phyloP scores from a whole-genome alignment of 2,113 vertebrate species.

The Sapajus apella region DNA sequence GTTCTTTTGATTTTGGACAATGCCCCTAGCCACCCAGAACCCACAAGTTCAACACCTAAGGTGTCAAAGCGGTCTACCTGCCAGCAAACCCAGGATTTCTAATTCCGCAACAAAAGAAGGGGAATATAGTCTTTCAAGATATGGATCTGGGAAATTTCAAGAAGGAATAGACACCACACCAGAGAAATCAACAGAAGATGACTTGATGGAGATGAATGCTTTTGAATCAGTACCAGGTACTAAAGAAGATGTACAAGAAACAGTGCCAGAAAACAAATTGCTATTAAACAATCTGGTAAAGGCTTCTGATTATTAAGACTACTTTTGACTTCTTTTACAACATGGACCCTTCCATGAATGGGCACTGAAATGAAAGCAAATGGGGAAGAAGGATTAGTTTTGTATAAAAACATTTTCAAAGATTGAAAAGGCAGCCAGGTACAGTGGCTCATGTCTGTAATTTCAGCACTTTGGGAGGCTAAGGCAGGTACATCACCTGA shows the following conservation, averaged over 20 bases:
- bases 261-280: background rate
- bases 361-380: background rate
- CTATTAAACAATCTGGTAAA: background rate
- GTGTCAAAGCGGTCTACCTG: background rate
- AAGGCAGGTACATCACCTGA: too few relatives aligned
- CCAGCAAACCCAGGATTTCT: background rate
- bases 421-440: too few relatives aligned
- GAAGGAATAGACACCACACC: background rate
- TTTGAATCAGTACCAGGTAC: background rate
- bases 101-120: background rate
- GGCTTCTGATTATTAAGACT: background rate
- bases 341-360: background rate
- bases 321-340: background rate
- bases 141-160: background rate
- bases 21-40: background rate
- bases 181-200: background rate
- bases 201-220: background rate
- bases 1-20: background rate
- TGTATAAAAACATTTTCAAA: background rate
- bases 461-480: too few relatives aligned
- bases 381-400: background rate
- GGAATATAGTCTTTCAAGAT: background rate
- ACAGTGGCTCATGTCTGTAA: too few relatives aligned
- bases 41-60: background rate
- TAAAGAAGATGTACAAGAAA: background rate